Conservation (phyloP, 2,113 vertebrate genomes). For the Python bivittatus region DNA sequence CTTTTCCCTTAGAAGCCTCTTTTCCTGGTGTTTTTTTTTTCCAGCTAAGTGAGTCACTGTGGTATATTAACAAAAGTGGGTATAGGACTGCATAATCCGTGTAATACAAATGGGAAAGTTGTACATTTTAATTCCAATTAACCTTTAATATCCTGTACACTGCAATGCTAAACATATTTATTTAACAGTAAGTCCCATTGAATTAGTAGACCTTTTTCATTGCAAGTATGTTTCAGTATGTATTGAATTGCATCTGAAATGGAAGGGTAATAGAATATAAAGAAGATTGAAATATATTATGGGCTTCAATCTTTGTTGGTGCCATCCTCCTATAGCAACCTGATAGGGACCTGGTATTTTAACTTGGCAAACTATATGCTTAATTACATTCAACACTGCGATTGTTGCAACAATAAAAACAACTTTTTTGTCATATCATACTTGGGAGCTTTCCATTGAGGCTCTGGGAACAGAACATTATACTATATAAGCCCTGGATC, state of each 20-base stretch:
- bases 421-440: neutral
- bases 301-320: neutral
- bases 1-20: conserved; percentile 7
- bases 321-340: neutral
- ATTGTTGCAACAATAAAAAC: neutral
- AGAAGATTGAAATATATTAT: neutral
- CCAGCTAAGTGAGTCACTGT: conserved; percentile 22
- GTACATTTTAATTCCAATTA: neutral
- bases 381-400: neutral
- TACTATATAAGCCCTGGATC: neutral
- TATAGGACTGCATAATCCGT: conserved; percentile 15
- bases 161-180: neutral
- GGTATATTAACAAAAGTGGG: neutral
- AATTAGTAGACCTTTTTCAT: neutral
- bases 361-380: neutral
- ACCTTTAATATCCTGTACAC: neutral
- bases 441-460: neutral
- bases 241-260: neutral
- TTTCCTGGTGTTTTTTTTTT: conserved; percentile 11
- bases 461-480: neutral
- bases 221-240: neutral
- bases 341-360: neutral
- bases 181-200: neutral
- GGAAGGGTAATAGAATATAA: neutral
- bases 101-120: neutral